phyloP scores from a whole-genome alignment of 2,113 vertebrate genomes.

The Vombatus ursinus region DNA sequence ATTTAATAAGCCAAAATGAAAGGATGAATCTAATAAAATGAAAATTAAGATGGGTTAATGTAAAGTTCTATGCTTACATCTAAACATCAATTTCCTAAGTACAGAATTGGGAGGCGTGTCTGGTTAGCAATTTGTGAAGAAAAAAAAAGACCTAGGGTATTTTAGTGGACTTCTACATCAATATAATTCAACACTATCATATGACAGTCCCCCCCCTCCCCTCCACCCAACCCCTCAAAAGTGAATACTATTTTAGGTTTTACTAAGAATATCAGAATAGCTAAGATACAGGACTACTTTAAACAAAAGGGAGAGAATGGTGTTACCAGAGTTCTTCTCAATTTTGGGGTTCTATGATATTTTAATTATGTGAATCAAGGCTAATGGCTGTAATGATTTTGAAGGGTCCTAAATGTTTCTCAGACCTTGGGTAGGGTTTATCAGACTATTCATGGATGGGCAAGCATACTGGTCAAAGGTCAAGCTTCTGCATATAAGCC shows the following conservation, averaged over 20 bases:
- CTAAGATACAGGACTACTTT: neutral
- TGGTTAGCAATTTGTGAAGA: neutral
- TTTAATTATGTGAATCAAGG: conserved; percentile 30
- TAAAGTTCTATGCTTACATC: neutral
- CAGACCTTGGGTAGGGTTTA: conserved; percentile 12
- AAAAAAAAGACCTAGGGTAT: neutral
- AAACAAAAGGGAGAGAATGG: neutral
- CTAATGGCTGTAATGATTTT: conserved; percentile 32
- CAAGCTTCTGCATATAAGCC: neutral
- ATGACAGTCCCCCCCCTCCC: neutral
- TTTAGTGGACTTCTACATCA: neutral
- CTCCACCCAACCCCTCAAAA: neutral
- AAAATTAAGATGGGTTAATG: neutral
- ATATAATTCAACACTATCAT: neutral
- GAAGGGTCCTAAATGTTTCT: conserved; percentile 38
- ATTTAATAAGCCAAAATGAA: neutral
- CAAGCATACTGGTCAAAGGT: neutral
- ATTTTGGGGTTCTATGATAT: neutral
- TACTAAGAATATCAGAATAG: neutral
- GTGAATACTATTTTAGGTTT: neutral
- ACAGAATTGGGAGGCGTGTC: neutral
- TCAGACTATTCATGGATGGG: neutral
- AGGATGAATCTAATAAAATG: neutral
- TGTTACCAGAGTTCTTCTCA: neutral
- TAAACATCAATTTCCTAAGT: neutral